These are phyloP conservation scores for Miltochrista miniata DNA, from an alignment of 2,888 invertebrate species.

Conservation along the genomic window DNA sequence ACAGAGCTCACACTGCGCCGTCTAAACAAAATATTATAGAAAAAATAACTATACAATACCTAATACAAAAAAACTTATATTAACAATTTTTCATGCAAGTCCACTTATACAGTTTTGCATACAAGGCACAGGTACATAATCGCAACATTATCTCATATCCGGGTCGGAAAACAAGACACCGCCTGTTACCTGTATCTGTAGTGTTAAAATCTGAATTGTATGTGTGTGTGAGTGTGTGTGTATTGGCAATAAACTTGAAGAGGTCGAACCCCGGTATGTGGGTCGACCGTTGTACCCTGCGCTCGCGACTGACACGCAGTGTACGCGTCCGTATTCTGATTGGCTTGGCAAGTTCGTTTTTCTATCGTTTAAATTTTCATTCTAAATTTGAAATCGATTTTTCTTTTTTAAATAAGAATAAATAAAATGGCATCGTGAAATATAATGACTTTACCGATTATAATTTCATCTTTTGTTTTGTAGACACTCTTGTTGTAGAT, in stretches of 20 bases:
- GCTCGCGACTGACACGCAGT: conserved; percentile 26
- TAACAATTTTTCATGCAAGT: too few relatives aligned
- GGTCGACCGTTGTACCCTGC: conserved; percentile 64
- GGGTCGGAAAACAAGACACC: conserved; percentile 10
- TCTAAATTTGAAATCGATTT: too few relatives aligned
- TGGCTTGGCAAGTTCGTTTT: neutral
- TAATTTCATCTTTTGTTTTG: too few relatives aligned
- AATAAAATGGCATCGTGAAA: too few relatives aligned
- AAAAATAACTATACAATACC: too few relatives aligned
- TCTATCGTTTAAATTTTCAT: neutral
- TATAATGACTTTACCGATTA: too few relatives aligned
- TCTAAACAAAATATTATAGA: too few relatives aligned
- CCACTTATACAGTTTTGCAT: too few relatives aligned
- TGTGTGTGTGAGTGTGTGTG: conserved; percentile 29
- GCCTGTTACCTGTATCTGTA: conserved; percentile 7
- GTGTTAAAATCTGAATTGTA: conserved; percentile 16
- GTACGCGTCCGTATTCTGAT: conserved; percentile 46
- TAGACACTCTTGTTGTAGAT: too few relatives aligned
- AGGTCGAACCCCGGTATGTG: conserved; percentile 70
- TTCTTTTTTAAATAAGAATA: too few relatives aligned
- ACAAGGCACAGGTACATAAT: neutral
- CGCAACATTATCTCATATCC: conserved; percentile 8
- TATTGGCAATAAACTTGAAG: conserved; percentile 72
- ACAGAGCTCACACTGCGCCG: too few relatives aligned
- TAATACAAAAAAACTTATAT: too few relatives aligned